Evolutionary conservation across 2,888 invertebrate species (phyloP).

Genomic region (Cryptocephalus moraei): DNA sequence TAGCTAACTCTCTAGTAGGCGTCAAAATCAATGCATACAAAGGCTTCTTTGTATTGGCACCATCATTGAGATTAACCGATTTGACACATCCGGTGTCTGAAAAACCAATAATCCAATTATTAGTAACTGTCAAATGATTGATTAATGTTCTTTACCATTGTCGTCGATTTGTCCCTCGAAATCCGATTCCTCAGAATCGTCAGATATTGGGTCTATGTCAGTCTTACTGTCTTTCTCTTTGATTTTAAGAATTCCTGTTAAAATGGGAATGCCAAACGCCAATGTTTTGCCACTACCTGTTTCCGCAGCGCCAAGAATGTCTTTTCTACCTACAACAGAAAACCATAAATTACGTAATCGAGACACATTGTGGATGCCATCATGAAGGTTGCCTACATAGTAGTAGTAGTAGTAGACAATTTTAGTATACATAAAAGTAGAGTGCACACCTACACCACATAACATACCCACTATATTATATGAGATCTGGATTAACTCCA

Average conservation of each 20-base stretch:
- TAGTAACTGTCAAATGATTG: slow-evolving; percentile 1
- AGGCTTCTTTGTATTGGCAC: slow-evolving; percentile 39
- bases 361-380: too few relatives aligned
- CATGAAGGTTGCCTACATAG: too few relatives aligned
- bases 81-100: slow-evolving; percentile 51
- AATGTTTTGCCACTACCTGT: slow-evolving; percentile 98
- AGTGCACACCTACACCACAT: not conserved
- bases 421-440: not conserved
- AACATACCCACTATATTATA: not conserved
- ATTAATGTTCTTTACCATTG: slow-evolving; percentile 13
- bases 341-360: not conserved
- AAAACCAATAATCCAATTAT: slow-evolving; percentile 9
- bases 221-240: slow-evolving; percentile 17
- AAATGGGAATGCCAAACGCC: slow-evolving; percentile 92
- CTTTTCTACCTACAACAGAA: slow-evolving; percentile 51
- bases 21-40: slow-evolving; percentile 82
- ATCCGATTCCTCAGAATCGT: slow-evolving; percentile 16
- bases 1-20: slow-evolving; percentile 92
- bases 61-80: slow-evolving; percentile 44
- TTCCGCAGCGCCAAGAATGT: slow-evolving; percentile 97
- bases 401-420: not conserved
- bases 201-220: not conserved
- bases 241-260: slow-evolving; percentile 68
- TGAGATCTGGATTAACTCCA: not conserved
- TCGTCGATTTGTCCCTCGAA: slow-evolving; percentile 13